Evolutionary conservation across 2,888 invertebrate species (phyloP), one percentile per base, ranked within the genome.

Genomic region (Uropetala carovei): DNA sequence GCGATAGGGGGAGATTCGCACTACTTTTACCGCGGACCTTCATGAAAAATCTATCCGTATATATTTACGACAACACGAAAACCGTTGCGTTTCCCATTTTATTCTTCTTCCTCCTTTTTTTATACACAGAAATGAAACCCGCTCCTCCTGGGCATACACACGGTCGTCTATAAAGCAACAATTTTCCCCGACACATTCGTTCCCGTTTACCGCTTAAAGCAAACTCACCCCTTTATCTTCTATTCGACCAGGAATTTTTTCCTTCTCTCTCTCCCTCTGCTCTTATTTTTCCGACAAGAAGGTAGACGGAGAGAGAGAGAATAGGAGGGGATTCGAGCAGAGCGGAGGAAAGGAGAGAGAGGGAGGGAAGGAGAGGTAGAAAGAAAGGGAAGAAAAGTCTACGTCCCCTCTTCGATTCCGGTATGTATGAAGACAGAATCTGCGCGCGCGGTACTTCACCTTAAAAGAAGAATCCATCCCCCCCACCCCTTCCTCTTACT

Each of bases 191-290:
- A 60, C 59, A 60, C 86, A 86, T 86, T 86, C 86, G 86, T 59
- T 86, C 60, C 86, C 86, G 86, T 86, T 86, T 86, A 86, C 60
- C 86, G 86, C 60, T 86, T 86, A 27, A 86, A 60, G 86, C 59
- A 60, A 60, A 86, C 60, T 86, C 86, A 22, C 58, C 86, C 59
- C 86, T 86, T 86, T 60, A 60, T 86, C 86, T 86, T 86, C 60
- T 58, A 58, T 59, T 59, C 27, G 85, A 85, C 14, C n/a, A 14
- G 57, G 85, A 22, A 60, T 86, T 60, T 82, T 82, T 11, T 59
- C 27, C 86, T 18, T 64, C 14, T 14, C 82, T 14, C 82, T 64
- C 14, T 14, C 82, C 27, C 82, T 83, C 83, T 43, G 2, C 43
- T 8, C 64, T 43, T 13, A 7, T 64, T 64, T n/a, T n/a, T 7